Conservation (phyloP, 2,797 vertebrate species). For the Masticophis lateralis region DNA sequence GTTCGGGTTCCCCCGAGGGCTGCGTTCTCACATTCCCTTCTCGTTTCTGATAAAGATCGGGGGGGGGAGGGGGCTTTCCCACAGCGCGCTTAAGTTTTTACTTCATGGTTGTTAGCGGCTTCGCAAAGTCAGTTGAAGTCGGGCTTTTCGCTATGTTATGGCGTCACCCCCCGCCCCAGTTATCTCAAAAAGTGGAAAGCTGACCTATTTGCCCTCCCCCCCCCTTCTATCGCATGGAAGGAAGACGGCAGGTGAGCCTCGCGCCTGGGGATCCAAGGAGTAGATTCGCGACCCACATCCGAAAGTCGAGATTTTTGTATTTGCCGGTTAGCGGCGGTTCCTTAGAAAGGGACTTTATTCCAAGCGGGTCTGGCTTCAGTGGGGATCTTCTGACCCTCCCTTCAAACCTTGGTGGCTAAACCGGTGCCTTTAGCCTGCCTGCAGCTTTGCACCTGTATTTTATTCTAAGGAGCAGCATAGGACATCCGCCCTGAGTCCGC, state of each 20-base stretch:
- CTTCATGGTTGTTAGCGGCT: neutral
- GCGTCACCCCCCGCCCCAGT: fast-evolving
- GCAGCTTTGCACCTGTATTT: neutral
- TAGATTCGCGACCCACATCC: neutral
- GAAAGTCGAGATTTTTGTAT: neutral
- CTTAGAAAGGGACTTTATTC: neutral
- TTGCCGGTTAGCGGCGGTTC: neutral
- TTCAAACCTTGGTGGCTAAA: neutral
- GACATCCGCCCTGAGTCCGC: neutral
- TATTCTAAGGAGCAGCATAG: neutral
- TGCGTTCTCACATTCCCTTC: neutral
- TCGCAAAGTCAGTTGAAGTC: neutral
- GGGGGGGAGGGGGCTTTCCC: neutral
- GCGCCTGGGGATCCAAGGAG: neutral
- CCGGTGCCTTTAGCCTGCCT: neutral
- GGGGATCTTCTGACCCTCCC: neutral
- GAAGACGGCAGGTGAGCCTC: neutral
- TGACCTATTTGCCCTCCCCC: neutral
- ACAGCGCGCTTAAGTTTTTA: neutral
- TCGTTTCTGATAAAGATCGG: neutral
- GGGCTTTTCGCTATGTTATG: neutral
- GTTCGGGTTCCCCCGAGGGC: neutral
- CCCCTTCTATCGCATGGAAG: neutral
- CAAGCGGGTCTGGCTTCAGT: too few relatives aligned
- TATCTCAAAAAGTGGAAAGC: neutral